A percentile compares a stretch with the other conserved stretches of the same genome.
Conservation (phyloP, 2,797 vertebrate species). For the Triplophysa bombifrons region DNA sequence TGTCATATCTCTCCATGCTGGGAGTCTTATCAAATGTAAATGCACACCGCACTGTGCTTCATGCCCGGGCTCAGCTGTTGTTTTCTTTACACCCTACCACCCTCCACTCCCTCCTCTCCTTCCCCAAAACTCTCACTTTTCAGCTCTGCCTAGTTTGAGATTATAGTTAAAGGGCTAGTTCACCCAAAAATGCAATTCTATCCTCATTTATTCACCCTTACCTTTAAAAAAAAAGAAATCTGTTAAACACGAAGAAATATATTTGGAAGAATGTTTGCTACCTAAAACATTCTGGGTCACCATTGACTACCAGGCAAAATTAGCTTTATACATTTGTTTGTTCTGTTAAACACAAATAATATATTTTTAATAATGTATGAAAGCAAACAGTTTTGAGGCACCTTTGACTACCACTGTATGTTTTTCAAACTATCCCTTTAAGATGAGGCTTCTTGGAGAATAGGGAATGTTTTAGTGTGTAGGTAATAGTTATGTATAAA, state of each 20-base stretch:
- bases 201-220: too few species aligned
- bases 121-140: constrained; percentile 51
- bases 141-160: constrained; percentile 32
- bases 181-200: too few species aligned
- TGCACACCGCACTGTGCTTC: constrained; percentile 56
- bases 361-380: too few species aligned
- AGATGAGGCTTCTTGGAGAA: constrained; percentile 14
- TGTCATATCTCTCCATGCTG: constrained; percentile 74
- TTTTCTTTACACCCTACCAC: constrained; percentile 44
- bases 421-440: neutral
- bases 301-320: too few species aligned
- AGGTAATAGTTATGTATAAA: neutral
- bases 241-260: too few species aligned
- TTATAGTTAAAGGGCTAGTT: constrained; percentile 9
- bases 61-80: constrained; percentile 66
- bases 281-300: too few species aligned
- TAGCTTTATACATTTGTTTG: too few species aligned
- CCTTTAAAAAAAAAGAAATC: too few species aligned
- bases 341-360: too few species aligned
- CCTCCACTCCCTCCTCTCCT: constrained; percentile 12
- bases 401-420: too few species aligned
- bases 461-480: constrained; percentile 6
- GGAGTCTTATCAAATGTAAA: constrained; percentile 71
- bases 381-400: too few species aligned
- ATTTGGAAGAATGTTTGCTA: too few species aligned